phyloP scores from a whole-genome alignment of 2,797 vertebrate genomes.

The Leptodactylus fallax region DNA sequence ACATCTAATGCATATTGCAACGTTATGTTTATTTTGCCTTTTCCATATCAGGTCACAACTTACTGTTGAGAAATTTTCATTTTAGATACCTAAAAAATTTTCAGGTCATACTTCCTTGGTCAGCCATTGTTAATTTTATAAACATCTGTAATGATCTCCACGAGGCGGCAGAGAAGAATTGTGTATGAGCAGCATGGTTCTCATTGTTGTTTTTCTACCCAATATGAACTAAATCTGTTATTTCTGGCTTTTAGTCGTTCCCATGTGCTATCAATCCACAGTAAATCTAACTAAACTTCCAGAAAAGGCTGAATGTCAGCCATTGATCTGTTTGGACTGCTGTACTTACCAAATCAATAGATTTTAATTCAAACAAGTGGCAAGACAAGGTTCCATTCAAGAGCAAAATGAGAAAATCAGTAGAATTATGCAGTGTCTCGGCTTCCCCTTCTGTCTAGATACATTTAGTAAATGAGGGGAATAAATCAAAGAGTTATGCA shows the following conservation, averaged over 20 bases:
- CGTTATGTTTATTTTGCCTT: no score
- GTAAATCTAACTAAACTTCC: slow-evolving; percentile 34
- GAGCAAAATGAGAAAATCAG: slow-evolving; percentile 40
- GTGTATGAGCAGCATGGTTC: not conserved
- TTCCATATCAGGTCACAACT: no score
- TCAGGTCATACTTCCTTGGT: no score
- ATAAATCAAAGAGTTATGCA: slow-evolving; percentile 40
- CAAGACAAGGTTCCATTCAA: slow-evolving; percentile 38
- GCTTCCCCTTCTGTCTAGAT: not conserved
- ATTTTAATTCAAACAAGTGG: slow-evolving; percentile 47
- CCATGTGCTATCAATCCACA: slow-evolving; percentile 17
- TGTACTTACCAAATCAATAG: slow-evolving; percentile 31
- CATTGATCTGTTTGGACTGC: slow-evolving; percentile 39
- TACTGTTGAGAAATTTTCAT: no score
- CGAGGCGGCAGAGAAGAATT: not conserved
- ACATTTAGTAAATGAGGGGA: not conserved
- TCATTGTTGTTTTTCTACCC: not conserved
- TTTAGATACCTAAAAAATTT: no score
- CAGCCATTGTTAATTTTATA: not conserved
- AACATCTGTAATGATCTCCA: not conserved
- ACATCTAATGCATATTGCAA: no score
- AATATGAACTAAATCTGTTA: not conserved
- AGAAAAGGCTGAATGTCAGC: slow-evolving; percentile 35
- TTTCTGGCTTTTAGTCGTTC: not conserved
- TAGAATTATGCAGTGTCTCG: slow-evolving; percentile 5